Conservation (phyloP, 2,797 vertebrate species). For the Hemibagrus guttatus region DNA sequence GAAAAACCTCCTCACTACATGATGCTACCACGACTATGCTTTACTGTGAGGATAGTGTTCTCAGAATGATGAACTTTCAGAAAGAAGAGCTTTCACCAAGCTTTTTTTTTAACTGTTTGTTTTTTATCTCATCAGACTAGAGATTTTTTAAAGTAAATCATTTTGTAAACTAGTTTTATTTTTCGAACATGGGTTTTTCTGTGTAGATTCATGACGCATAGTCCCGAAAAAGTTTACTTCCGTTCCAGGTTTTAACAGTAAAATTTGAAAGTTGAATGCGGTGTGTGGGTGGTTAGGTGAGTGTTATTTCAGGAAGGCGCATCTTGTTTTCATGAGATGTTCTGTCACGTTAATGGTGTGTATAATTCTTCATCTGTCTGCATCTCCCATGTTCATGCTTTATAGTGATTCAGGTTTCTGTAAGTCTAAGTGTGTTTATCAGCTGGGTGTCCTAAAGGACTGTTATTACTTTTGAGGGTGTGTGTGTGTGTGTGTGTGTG, state of each 20-base stretch:
- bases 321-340: neutral
- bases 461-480: slow-evolving; percentile 29
- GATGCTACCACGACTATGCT: neutral
- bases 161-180: neutral
- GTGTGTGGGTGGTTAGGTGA: no score
- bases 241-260: neutral
- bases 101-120: neutral
- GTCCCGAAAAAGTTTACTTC: neutral
- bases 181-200: neutral
- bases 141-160: neutral
- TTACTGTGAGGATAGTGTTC: neutral
- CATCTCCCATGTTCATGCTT: neutral
- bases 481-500: slow-evolving; percentile 29
- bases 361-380: neutral
- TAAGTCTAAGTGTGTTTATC: slow-evolving; percentile 12
- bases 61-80: neutral
- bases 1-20: neutral
- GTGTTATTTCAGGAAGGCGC: neutral
- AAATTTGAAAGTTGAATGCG: neutral
- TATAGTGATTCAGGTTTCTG: neutral
- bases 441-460: slow-evolving; percentile 13
- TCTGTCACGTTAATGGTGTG: neutral
- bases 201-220: neutral
- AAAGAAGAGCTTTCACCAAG: neutral
- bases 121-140: neutral